Conservation (phyloP, 2,888 invertebrate species). For the Drosophila niveifrons region DNA sequence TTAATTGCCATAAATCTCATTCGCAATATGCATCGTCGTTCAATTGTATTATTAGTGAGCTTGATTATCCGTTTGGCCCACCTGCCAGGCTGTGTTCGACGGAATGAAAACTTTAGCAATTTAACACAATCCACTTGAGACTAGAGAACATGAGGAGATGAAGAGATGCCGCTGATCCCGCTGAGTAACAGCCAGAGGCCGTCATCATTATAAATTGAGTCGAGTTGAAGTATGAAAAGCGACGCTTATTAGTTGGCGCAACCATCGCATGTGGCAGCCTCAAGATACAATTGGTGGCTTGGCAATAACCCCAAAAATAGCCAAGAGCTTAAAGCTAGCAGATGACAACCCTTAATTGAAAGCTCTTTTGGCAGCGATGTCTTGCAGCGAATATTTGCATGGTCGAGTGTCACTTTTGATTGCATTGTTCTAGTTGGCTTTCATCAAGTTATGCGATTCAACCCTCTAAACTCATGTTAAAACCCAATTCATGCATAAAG, state of each 20-base stretch:
- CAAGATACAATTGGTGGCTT: constrained; percentile 76
- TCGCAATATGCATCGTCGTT: no score
- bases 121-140: constrained; percentile 68
- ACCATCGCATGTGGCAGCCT: constrained; percentile 75
- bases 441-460: constrained; percentile 46
- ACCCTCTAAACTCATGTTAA: constrained; percentile 15
- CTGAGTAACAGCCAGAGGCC: constrained; percentile 46
- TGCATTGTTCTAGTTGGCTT: constrained; percentile 34
- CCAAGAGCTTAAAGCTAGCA: constrained; percentile 29
- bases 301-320: constrained; percentile 28
- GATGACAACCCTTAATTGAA: constrained; percentile 31
- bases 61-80: constrained; percentile 22
- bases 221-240: constrained; percentile 25
- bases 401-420: constrained; percentile 57
- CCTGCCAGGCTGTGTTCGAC: constrained; percentile 28
- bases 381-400: constrained; percentile 70
- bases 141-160: neutral
- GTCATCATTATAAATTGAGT: constrained; percentile 56
- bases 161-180: constrained; percentile 1
- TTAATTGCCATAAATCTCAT: neutral
- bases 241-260: constrained; percentile 70
- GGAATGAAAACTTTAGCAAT: constrained; percentile 57
- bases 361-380: constrained; percentile 33
- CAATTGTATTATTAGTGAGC: constrained; percentile 60
- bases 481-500: constrained; percentile 17